These are phyloP conservation scores for Ptychodera flava DNA, from an alignment of 35 echinoderm and acorn worm species.

Conservation along the genomic window DNA sequence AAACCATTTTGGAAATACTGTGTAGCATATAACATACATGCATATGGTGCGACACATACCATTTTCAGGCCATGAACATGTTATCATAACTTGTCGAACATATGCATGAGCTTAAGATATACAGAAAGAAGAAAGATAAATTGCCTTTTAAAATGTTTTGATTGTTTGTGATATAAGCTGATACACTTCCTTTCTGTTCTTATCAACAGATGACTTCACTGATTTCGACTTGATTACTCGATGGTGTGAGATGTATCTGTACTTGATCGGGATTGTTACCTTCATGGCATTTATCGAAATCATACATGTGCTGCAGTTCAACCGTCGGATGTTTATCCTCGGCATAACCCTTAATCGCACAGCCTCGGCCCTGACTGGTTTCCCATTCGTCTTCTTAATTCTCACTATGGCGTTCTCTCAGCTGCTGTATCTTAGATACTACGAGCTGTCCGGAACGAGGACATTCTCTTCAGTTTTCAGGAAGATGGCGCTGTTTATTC, in stretches of 20 bases:
- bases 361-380: neutral
- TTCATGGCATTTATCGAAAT: neutral
- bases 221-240: neutral
- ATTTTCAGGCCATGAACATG: too few species aligned
- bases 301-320: neutral
- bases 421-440: neutral
- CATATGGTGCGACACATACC: too few species aligned
- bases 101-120: too few species aligned
- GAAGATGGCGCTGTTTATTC: neutral
- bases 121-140: too few species aligned
- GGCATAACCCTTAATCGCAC: neutral
- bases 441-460: neutral
- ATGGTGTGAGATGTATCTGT: neutral
- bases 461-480: neutral
- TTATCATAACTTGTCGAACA: too few species aligned
- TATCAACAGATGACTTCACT: neutral
- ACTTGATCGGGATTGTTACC: neutral
- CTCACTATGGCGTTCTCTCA: neutral
- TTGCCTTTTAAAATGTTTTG: too few species aligned
- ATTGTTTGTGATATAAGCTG: too few species aligned
- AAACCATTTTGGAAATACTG: too few species aligned
- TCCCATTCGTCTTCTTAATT: neutral
- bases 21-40: too few species aligned
- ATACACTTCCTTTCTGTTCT: too few species aligned
- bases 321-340: neutral